Conservation (phyloP, 2,888 invertebrate species). For the Bellardia pandia region DNA sequence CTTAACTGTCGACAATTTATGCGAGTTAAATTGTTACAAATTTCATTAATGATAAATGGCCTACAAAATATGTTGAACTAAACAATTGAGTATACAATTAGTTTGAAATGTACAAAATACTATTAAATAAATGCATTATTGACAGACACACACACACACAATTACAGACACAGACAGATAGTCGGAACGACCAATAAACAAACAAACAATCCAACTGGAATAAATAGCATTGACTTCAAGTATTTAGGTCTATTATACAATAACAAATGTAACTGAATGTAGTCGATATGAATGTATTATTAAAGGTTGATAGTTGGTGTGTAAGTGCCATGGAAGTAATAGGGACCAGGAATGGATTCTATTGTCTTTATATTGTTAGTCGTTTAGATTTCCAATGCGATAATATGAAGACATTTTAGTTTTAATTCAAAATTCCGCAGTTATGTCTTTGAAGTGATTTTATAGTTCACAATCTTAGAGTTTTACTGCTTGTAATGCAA, state of each 20-base stretch:
- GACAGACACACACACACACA: conserved; percentile 11
- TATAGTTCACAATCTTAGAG: no score
- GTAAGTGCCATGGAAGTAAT: neutral
- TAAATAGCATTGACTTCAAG: conserved; percentile 6
- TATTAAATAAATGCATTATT: conserved; percentile 42
- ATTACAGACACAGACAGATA: neutral
- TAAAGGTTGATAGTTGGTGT: neutral
- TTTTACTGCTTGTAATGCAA: no score
- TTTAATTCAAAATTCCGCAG: no score
- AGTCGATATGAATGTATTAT: neutral
- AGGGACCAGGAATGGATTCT: neutral
- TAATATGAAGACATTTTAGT: no score
- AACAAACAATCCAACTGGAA: conserved; percentile 3
- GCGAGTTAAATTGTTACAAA: conserved; percentile 24
- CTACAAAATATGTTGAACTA: conserved; percentile 41
- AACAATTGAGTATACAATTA: conserved; percentile 69
- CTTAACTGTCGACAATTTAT: neutral
- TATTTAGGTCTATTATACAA: conserved; percentile 2
- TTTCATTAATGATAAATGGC: conserved; percentile 58
- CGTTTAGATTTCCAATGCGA: no score
- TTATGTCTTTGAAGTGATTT: no score
- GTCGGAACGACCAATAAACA: conserved; percentile 4
- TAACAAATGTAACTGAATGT: conserved; percentile 5
- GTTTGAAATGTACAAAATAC: conserved; percentile 29
- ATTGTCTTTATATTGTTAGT: no score